phyloP scores from a whole-genome alignment of 2,888 invertebrate genomes.

The Itoplectis maculator region DNA sequence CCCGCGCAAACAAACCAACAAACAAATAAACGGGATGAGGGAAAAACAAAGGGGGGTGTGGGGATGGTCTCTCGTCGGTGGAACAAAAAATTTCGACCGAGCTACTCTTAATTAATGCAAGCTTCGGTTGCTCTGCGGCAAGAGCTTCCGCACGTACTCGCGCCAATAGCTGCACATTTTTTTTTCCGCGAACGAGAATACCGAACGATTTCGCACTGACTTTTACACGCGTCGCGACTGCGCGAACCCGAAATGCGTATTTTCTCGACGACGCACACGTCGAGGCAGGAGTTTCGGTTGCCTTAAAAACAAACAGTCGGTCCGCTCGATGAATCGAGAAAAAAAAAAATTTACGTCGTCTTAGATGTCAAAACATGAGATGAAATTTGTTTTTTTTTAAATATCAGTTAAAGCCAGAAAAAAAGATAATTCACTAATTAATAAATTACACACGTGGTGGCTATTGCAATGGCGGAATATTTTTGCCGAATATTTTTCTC shows the following conservation, averaged over 20 bases:
- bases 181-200: neutral
- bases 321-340: too few relatives aligned
- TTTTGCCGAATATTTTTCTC: too few relatives aligned
- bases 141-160: neutral
- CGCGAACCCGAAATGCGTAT: neutral
- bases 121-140: slow-evolving; percentile 18
- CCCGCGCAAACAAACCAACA: slow-evolving; percentile 38
- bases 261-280: neutral
- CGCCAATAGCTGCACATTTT: neutral
- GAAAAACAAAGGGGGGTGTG: slow-evolving; percentile 20
- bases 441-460: too few relatives aligned
- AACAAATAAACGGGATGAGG: slow-evolving; percentile 19
- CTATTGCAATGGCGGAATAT: too few relatives aligned
- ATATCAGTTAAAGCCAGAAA: too few relatives aligned
- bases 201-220: neutral
- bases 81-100: slow-evolving; percentile 55
- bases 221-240: neutral
- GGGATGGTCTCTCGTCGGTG: slow-evolving; percentile 27
- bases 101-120: slow-evolving; percentile 59
- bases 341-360: too few relatives aligned
- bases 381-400: too few relatives aligned
- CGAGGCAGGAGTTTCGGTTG: neutral
- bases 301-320: too few relatives aligned
- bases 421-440: too few relatives aligned
- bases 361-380: too few relatives aligned